Percentiles rank a stretch among this genome's conserved stretches.
phyloP scores from a whole-genome alignment of 2,113 vertebrate genomes.

The Orientallactaga bullata region DNA sequence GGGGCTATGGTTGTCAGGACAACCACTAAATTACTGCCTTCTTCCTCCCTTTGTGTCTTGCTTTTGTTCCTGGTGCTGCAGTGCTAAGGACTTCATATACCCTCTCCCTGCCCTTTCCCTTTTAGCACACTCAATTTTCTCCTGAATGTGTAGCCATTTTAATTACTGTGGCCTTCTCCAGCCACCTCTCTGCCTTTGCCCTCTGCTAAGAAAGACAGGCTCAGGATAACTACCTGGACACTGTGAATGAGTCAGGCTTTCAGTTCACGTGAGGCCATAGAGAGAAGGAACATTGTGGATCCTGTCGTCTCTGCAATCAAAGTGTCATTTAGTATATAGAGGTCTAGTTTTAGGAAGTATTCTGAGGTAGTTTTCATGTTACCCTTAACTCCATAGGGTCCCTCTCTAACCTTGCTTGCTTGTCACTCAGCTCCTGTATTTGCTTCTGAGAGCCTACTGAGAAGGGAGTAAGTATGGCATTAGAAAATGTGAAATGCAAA shows the following conservation, averaged over 20 bases:
- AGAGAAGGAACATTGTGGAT: neutral
- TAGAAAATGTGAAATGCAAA: neutral
- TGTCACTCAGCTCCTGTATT: neutral
- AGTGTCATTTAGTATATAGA: neutral
- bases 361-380: slow-evolving; percentile 4
- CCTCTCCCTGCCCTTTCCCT: slow-evolving; percentile 12
- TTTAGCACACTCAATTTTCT: slow-evolving; percentile 45
- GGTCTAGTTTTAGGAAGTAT: neutral
- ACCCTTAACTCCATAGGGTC: too few species aligned
- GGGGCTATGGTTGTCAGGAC: slow-evolving; percentile 59
- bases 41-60: slow-evolving; percentile 24
- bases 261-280: slow-evolving; percentile 22
- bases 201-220: neutral
- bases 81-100: neutral
- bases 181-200: neutral
- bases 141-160: slow-evolving; percentile 57
- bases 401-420: neutral
- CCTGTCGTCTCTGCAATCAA: neutral
- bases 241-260: slow-evolving; percentile 43
- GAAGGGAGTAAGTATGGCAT: neutral
- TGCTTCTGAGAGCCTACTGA: neutral
- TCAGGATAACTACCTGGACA: neutral
- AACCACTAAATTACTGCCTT: slow-evolving; percentile 34
- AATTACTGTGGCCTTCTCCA: slow-evolving; percentile 40
- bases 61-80: slow-evolving; percentile 35